Percentiles rank a stretch among this genome's conserved stretches.
Evolutionary conservation across 2,113 vertebrate species (phyloP).

Genomic region (Anthoscopus minutus): DNA sequence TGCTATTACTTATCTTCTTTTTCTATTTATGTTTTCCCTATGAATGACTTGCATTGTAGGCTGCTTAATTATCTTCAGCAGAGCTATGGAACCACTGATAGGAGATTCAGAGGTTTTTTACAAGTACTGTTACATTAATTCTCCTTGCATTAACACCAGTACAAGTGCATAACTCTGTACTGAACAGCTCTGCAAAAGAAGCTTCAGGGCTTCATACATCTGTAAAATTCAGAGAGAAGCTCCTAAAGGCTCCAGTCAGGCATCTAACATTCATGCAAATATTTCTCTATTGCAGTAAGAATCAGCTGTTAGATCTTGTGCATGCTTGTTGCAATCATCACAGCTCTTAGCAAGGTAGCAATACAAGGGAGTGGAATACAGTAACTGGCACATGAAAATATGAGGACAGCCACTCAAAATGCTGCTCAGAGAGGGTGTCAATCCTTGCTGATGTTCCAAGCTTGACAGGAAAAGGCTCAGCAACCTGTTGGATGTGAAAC

Average conservation of each 20-base stretch:
- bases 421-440: background rate
- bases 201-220: background rate
- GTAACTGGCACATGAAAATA: background rate
- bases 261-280: background rate
- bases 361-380: background rate
- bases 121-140: background rate
- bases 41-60: background rate
- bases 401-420: background rate
- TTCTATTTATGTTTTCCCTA: background rate
- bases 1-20: background rate
- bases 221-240: background rate
- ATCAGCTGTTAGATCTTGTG: background rate
- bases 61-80: background rate
- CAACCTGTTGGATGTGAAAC: background rate
- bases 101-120: background rate
- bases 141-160: background rate
- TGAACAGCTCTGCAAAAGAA: background rate
- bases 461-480: background rate
- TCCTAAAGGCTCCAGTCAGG: background rate
- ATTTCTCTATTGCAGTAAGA: background rate
- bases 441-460: background rate
- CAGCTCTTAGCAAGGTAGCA: background rate
- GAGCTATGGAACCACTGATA: background rate
- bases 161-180: background rate
- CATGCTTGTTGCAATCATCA: background rate